Conservation (phyloP, 1,140 invertebrate genomes). For the Holotrichia oblita region DNA sequence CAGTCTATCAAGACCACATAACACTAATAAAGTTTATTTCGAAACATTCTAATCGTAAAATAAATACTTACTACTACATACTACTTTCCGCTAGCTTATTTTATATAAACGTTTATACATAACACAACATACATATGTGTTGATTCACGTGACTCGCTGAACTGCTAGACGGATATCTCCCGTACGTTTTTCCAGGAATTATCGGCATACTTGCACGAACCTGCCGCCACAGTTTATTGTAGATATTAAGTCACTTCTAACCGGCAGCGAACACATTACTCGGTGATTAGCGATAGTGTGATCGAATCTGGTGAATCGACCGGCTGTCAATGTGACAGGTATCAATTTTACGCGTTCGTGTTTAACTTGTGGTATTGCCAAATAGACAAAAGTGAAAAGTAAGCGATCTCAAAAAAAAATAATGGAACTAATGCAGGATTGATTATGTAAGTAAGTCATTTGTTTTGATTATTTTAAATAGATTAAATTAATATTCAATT, state of each 20-base stretch:
- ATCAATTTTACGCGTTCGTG: background rate
- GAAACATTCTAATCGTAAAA: too few relatives aligned
- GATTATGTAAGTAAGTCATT: background rate
- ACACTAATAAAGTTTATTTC: too few relatives aligned
- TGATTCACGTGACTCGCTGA: background rate
- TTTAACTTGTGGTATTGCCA: background rate
- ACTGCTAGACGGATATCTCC: background rate
- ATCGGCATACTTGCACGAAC: slow-evolving; percentile 15
- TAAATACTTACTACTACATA: too few relatives aligned
- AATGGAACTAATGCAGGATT: background rate
- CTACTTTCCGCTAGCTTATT: too few relatives aligned
- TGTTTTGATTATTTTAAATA: background rate
- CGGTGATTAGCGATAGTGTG: background rate
- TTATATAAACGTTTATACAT: too few relatives aligned
- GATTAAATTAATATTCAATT: too few relatives aligned
- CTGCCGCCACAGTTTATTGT: background rate
- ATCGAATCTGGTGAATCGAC: too few relatives aligned
- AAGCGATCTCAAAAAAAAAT: background rate
- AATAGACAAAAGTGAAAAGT: background rate
- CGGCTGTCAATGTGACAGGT: background rate
- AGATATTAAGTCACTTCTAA: background rate
- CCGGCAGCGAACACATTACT: background rate
- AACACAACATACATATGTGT: too few relatives aligned
- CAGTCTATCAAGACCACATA: too few relatives aligned
- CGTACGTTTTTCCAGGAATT: background rate